Conservation (phyloP, 1,140 invertebrate genomes). For the Cylas formicarius region DNA sequence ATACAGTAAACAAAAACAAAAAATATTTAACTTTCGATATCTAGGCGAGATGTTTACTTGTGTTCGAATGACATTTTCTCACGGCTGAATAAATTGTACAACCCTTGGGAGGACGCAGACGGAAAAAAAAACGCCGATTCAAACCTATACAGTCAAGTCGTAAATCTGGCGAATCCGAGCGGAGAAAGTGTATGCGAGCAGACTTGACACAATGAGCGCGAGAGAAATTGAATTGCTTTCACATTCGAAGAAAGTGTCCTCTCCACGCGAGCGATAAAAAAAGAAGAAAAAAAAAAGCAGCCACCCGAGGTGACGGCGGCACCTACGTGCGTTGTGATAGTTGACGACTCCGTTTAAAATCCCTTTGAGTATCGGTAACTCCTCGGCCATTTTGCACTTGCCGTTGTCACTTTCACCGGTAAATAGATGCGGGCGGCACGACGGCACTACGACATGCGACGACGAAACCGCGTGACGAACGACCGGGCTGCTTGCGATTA, state of each 20-base stretch:
- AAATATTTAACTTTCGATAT: no score
- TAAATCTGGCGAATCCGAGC: conserved; percentile 19
- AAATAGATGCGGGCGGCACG: conserved; percentile 28
- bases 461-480: conserved; percentile 15
- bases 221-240: conserved; percentile 34
- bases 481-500: conserved; percentile 33
- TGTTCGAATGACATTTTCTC: no score
- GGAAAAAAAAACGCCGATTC: no score
- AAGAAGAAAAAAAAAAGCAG: conserved; percentile 16
- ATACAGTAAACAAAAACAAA: no score
- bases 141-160: no score
- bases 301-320: conserved; percentile 17
- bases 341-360: conserved; percentile 81
- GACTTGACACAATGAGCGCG: not conserved
- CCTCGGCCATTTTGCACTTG: conserved; percentile 64
- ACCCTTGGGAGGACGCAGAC: no score
- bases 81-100: no score
- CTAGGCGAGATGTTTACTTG: no score
- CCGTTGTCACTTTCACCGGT: conserved; percentile 30
- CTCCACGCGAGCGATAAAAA: conserved; percentile 13
- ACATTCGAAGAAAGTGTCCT: conserved; percentile 32
- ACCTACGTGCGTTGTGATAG: conserved; percentile 87
- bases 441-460: no score
- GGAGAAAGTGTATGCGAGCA: conserved; percentile 19
- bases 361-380: conserved; percentile 79